These are phyloP conservation scores for Microtus richardsoni DNA, from an alignment of 2,113 vertebrate genomes.

Conservation along the genomic window DNA sequence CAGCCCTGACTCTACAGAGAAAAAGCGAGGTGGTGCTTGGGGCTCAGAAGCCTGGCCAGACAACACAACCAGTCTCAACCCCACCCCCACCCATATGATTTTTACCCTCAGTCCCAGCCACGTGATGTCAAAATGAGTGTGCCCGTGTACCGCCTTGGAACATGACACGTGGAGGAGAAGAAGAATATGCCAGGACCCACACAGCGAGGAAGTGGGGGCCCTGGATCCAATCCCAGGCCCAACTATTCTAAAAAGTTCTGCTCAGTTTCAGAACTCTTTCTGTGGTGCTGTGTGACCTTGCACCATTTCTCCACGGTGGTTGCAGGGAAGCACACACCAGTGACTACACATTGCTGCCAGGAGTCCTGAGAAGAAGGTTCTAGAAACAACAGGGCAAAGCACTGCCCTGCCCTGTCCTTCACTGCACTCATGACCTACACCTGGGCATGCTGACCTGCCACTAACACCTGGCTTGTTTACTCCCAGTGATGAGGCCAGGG, in stretches of 20 bases:
- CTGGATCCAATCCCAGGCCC: neutral
- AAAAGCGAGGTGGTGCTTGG: rapidly evolving
- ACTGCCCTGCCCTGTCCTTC: rapidly evolving
- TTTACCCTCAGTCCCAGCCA: neutral
- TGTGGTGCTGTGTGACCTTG: rapidly evolving
- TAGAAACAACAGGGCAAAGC: neutral
- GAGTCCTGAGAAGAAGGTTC: neutral
- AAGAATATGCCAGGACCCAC: neutral
- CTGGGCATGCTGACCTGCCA: neutral
- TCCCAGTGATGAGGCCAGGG: rapidly evolving
- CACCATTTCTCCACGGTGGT: neutral
- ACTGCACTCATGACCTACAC: neutral
- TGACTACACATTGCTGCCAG: neutral
- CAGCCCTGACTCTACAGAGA: neutral
- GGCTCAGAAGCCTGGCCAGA: neutral
- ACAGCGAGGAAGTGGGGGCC: neutral
- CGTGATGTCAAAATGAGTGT: rapidly evolving
- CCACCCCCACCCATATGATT: too few species aligned
- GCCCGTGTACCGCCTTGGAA: neutral
- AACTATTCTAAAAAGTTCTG: conserved; percentile 18
- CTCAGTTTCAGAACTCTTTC: neutral
- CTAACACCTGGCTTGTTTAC: neutral
- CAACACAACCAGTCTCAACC: rapidly evolving
- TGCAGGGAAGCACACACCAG: too few species aligned
- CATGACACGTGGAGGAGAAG: rapidly evolving